These are phyloP conservation scores for Eucriotettix oculatus DNA, from an alignment of 2,888 invertebrate species.

Conservation along the genomic window DNA sequence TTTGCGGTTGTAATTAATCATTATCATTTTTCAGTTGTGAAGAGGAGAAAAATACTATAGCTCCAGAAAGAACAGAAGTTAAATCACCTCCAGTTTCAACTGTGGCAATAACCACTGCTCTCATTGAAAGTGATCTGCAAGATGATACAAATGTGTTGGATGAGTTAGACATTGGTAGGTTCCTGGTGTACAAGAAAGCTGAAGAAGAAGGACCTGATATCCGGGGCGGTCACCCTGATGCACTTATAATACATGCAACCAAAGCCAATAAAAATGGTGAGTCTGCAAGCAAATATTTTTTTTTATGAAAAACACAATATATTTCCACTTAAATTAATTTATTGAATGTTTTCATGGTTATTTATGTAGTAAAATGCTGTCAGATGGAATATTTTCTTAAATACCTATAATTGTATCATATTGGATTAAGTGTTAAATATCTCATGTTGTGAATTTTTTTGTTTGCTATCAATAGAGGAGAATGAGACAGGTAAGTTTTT, in stretches of 20 bases:
- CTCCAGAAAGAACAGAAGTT: not conserved
- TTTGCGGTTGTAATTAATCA: too few species aligned
- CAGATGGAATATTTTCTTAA: too few species aligned
- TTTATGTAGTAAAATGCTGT: too few species aligned
- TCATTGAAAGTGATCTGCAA: too few species aligned
- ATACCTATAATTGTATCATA: too few species aligned
- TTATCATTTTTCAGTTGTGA: too few species aligned
- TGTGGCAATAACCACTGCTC: too few species aligned
- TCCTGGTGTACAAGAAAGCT: conserved; percentile 59
- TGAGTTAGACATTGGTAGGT: conserved; percentile 62
- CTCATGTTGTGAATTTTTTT: too few species aligned
- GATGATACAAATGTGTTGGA: conserved; percentile 34
- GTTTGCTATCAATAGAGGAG: too few species aligned
- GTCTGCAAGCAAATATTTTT: conserved; percentile 12
- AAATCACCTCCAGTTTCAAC: not conserved
- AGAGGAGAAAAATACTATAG: not conserved
- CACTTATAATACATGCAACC: conserved; percentile 88
- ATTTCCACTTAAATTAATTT: not conserved
- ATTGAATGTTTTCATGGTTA: too few species aligned
- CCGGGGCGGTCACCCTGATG: conserved; percentile 85
- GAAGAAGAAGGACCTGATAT: conserved; percentile 82
- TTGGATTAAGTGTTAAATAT: too few species aligned
- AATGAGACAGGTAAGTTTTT: too few species aligned
- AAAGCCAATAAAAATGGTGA: conserved; percentile 75
- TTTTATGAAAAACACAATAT: not conserved